phyloP scores from a whole-genome alignment of 2,888 invertebrate genomes.

The Microplitis manilae region DNA sequence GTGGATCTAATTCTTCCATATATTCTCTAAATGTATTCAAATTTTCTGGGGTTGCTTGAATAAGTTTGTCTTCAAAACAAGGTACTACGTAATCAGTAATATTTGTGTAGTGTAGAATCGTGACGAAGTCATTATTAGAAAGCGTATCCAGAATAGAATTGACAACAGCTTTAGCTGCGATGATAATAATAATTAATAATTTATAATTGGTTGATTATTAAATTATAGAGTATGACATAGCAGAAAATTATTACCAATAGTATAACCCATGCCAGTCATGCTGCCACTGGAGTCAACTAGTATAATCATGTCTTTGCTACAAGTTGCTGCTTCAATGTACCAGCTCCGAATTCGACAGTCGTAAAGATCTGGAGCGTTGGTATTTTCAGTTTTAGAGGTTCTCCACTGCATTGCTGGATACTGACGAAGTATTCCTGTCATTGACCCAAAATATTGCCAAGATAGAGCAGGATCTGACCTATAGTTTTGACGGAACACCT shows the following conservation, averaged over 20 bases:
- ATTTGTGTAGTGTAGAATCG: constrained; percentile 88
- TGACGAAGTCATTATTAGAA: constrained; percentile 98
- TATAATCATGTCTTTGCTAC: constrained; percentile 97
- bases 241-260: constrained; percentile 72
- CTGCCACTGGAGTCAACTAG: constrained; percentile 96
- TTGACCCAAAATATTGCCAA: constrained; percentile 98
- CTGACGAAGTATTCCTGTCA: constrained; percentile 92
- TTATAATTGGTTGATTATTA: constrained; percentile 1
- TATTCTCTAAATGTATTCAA: constrained; percentile 81
- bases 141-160: constrained; percentile 92
- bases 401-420: constrained; percentile 80
- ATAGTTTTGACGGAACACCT: constrained; percentile 88
- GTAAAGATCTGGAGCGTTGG: constrained; percentile 81
- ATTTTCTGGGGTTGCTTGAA: constrained; percentile 92
- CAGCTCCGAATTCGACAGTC: constrained; percentile 94
- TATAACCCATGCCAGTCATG: constrained; percentile 87
- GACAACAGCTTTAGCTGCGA: constrained; percentile 77
- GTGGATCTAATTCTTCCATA: constrained; percentile 79
- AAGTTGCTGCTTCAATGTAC: constrained; percentile 98
- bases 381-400: constrained; percentile 48
- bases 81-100: constrained; percentile 82
- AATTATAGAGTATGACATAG: constrained; percentile 6
- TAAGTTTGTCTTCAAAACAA: constrained; percentile 88
- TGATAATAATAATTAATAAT: constrained; percentile 11
- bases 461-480: constrained; percentile 89